Evolutionary conservation across 2,888 invertebrate genomes (phyloP), one percentile per base, ranked within the genome.

Genomic region (Mesorhabditis spiculigera): DNA sequence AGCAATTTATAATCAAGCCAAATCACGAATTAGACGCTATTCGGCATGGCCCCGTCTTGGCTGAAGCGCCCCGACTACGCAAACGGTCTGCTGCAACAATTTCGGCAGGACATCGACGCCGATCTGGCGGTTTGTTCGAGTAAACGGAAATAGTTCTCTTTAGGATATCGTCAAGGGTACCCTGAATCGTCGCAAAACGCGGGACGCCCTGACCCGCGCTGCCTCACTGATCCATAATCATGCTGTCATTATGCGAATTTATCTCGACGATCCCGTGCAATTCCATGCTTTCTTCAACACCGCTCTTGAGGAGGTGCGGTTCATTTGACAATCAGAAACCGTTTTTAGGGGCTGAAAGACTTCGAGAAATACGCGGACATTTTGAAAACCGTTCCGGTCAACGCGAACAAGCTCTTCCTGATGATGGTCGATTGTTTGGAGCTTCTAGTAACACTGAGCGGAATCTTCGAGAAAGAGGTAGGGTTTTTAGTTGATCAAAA

Each of bases 161-260:
- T 50, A 50, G 10, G n/a, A 50, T 13, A 50, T 50, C 58, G 58
- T 50, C n/a, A 50, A 13, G 8, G 58, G 58, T 50, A n/a, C 58
- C n/a, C 58, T 13, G n/a, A 50, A 50, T 50, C 58, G 58, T 50
- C 8, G 58, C 58, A 50, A 50, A 50, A n/a, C 58, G 58, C 58
- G n/a, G n/a, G n/a, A 10, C 10, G 58, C n/a, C 10, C n/a, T 50
- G 58, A 13, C 1, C 10, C 58, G 58, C n/a, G 58, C 58, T n/a
- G 58, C 10, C n/a, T 50, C 58, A n/a, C 58, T 50, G 10, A 50
- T 50, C 58, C 8, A 50, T 13, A 50, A 10, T n/a, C 58, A 50
- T 50, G 58, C 58, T 10, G n/a, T 50, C 58, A 50, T 50, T n/a
- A 50, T 50, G 58, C 58, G 58, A n/a, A 50, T 50, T n/a, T 50